phyloP scores from a whole-genome alignment of 2,888 invertebrate species.

The Pyralis farinalis region DNA sequence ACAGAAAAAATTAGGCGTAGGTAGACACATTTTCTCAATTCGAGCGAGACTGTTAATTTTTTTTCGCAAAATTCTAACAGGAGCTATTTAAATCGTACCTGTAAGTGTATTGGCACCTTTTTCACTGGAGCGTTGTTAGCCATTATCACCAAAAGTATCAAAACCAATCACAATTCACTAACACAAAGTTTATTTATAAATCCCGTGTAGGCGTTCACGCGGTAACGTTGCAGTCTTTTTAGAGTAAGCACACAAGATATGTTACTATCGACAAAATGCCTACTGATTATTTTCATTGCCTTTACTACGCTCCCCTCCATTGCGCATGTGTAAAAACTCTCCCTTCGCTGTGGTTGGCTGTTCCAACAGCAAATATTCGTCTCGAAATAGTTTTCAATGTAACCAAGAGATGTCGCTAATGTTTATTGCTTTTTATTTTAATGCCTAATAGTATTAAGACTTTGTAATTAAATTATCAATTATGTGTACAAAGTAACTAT shows the following conservation, averaged over 20 bases:
- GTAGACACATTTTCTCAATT: no score
- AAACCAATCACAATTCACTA: constrained; percentile 57
- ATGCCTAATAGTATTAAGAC: no score
- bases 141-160: constrained; percentile 76
- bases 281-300: constrained; percentile 58
- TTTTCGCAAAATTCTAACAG: constrained; percentile 34
- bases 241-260: constrained; percentile 20
- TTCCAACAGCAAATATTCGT: no score
- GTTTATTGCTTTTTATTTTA: no score
- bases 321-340: constrained; percentile 65
- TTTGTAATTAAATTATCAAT: no score
- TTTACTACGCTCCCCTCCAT: constrained; percentile 58
- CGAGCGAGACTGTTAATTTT: no score
- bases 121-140: constrained; percentile 88
- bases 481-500: no score
- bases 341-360: constrained; percentile 43
- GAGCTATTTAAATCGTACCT: constrained; percentile 82
- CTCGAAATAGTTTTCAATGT: neutral
- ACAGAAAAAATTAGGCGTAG: no score
- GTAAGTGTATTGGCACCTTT: constrained; percentile 96
- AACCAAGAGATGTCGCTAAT: constrained; percentile 3
- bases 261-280: constrained; percentile 42
- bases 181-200: constrained; percentile 64
- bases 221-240: constrained; percentile 37
- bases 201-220: constrained; percentile 54